phyloP scores from a whole-genome alignment of 2,888 invertebrate species.

The Pilophorus perplexus region DNA sequence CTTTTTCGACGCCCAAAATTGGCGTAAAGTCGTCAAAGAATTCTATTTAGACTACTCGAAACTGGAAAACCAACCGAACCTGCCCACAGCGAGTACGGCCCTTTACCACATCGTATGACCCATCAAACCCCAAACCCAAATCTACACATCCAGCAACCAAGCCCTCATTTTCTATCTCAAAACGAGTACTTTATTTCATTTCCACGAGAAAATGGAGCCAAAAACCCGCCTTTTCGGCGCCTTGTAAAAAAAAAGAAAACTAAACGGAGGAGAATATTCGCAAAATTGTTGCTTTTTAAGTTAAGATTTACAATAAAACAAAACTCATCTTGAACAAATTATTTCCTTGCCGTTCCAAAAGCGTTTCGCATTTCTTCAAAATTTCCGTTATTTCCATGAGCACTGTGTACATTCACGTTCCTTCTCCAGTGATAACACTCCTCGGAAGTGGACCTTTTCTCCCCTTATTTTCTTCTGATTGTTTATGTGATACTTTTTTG shows the following conservation, averaged over 20 bases:
- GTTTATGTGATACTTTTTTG: conserved; percentile 47
- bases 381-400: too few relatives aligned
- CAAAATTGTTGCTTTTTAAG: conserved; percentile 38
- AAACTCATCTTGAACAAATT: conserved; percentile 30
- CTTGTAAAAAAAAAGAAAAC: conserved; percentile 32
- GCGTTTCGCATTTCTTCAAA: too few relatives aligned
- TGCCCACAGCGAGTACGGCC: conserved; percentile 56
- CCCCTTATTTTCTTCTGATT: conserved; percentile 43
- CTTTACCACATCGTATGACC: conserved; percentile 47
- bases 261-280: conserved; percentile 16
- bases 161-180: conserved; percentile 39
- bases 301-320: conserved; percentile 38
- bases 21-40: conserved; percentile 98
- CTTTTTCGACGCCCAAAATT: conserved; percentile 98
- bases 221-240: conserved; percentile 10
- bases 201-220: conserved; percentile 12
- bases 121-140: too few relatives aligned
- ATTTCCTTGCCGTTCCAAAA: too few relatives aligned
- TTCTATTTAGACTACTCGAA: conserved; percentile 99
- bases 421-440: conserved; percentile 13
- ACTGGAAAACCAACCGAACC: conserved; percentile 87
- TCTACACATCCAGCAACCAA: conserved; percentile 22
- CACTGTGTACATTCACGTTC: too few relatives aligned
- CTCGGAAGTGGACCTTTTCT: conserved; percentile 21
- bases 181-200: conserved; percentile 35